Conservation (phyloP, 2,888 invertebrate genomes). For the Scaptomyza polygonia region DNA sequence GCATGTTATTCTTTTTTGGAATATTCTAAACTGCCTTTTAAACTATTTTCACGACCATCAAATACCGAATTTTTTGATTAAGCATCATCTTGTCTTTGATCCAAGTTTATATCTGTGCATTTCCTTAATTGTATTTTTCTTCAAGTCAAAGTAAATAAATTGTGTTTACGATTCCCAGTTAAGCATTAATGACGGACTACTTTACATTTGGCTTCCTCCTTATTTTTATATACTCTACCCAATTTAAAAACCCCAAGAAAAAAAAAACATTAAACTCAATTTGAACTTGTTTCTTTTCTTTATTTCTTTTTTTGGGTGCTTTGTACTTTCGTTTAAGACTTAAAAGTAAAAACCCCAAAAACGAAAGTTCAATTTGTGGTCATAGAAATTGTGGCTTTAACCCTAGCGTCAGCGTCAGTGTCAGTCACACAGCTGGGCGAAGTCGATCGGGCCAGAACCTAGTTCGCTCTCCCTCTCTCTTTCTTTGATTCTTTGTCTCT, state of each 20-base stretch:
- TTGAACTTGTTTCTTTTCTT: conserved; percentile 40
- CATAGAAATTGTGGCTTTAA: conserved; percentile 14
- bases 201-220: conserved; percentile 31
- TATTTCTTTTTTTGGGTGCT: neutral
- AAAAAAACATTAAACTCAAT: conserved; percentile 25
- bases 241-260: conserved; percentile 37
- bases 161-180: conserved; percentile 30
- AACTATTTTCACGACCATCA: too few species aligned
- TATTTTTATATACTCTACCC: conserved; percentile 37
- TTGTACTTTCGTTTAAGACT: conserved; percentile 60
- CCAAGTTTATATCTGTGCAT: neutral
- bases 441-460: conserved; percentile 48
- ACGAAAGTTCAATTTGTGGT: conserved; percentile 72
- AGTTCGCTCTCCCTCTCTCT: neutral
- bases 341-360: conserved; percentile 73
- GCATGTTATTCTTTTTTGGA: too few species aligned
- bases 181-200: conserved; percentile 9
- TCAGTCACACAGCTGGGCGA: conserved; percentile 42
- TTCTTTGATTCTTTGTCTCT: neutral
- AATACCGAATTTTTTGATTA: too few species aligned
- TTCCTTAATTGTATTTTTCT: neutral
- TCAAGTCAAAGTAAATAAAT: conserved; percentile 8
- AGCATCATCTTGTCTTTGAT: neutral
- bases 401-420: conserved; percentile 1
- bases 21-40: too few species aligned